Evolutionary conservation across 2,113 vertebrate species (phyloP), one percentile per base, ranked within the genome.

Genomic region (Macroglossus sobrinus): DNA sequence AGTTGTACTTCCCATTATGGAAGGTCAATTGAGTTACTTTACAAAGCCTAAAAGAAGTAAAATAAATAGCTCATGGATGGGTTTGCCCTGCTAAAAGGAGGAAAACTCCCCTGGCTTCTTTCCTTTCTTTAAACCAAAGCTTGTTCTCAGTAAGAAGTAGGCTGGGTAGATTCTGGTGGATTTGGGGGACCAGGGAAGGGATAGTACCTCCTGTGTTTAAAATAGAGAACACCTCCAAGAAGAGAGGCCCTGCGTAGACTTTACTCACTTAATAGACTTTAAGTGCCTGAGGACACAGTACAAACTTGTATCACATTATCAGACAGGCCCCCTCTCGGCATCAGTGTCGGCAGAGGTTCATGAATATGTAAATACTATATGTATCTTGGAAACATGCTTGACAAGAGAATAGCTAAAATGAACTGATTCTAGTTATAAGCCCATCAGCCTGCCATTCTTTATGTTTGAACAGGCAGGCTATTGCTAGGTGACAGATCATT

Each of bases 401-500:
- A 98, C 98, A 98, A 98, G 98, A 98, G 98, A 98, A 98, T 98
- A 98, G 97, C 98, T 99, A 98, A 98, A 98, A 98, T 97, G 98
- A 98, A 99, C 98, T 96, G 97, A 98, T 98, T 98, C 98, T 98
- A 98, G 98, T 98, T 98, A 98, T 98, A 98, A 98, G 97, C 97
- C 98, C 97, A 98, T 98, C 98, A 98, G 96, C 92, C 97, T 98
- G 98, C 97, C 97, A 98, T 98, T 98, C 98, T 99, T 99, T 98
- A 98, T 98, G 97, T 99, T 98, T 98, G 98, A 99, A 98, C 98
- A 99, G 98, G 98, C 98, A 98, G 98, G 96, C 98, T 98, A 98
- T 98, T 99, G 98, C 98, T 98, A 98, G 98, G 98, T 99, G 98
- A 99, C 98, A 99, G 98, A 98, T 99, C 98, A 99, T 99, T 99